These are phyloP conservation scores for Xenops minutus DNA, from an alignment of 2,797 vertebrate species.

Conservation along the genomic window DNA sequence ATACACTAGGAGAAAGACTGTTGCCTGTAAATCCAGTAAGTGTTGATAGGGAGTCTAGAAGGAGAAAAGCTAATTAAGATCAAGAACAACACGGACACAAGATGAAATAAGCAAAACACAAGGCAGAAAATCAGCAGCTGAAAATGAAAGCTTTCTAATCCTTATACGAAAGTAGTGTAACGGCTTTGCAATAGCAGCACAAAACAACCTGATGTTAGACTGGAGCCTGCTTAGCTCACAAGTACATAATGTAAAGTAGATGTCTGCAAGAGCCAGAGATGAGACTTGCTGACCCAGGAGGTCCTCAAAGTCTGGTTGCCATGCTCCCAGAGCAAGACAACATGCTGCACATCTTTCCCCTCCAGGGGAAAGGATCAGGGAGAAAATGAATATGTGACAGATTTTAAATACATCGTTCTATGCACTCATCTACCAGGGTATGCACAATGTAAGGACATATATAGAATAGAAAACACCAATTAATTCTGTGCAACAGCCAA, in stretches of 20 bases:
- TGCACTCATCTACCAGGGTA: accelerated
- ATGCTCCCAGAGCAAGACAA: neutral
- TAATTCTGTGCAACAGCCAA: neutral
- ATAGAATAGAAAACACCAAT: neutral
- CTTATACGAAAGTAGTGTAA: neutral
- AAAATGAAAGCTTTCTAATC: neutral
- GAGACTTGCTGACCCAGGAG: neutral
- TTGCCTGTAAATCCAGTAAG: neutral
- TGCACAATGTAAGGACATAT: neutral
- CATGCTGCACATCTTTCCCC: neutral
- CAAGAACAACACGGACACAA: neutral
- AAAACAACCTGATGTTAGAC: neutral
- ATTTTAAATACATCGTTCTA: neutral
- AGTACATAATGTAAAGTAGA: neutral
- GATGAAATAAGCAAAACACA: neutral
- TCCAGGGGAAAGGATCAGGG: neutral
- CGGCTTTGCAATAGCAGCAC: neutral
- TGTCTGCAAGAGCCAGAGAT: neutral
- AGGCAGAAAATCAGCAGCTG: neutral
- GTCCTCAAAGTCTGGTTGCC: neutral
- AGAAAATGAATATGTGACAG: neutral
- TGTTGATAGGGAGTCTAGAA: neutral
- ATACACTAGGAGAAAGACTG: neutral
- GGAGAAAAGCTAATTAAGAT: neutral
- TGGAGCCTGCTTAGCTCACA: neutral